phyloP scores from a whole-genome alignment of 2,888 invertebrate genomes.

The Eumerus sabulonum region DNA sequence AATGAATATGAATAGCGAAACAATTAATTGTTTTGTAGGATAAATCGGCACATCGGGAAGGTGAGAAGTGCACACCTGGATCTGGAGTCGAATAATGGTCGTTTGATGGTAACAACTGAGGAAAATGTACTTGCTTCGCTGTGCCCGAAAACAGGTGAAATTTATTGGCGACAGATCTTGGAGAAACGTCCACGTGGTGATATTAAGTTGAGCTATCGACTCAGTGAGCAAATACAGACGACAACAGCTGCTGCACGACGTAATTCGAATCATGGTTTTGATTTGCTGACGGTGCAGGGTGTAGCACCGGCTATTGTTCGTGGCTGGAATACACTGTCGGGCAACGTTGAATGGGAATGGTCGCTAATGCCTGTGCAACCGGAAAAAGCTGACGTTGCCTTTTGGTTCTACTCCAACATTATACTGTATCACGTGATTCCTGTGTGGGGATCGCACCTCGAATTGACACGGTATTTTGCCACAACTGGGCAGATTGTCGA shows the following conservation, averaged over 20 bases:
- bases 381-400: slow-evolving; percentile 79
- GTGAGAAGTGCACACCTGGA: slow-evolving; percentile 89
- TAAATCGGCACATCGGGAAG: slow-evolving; percentile 89
- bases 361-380: slow-evolving; percentile 79
- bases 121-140: slow-evolving; percentile 93
- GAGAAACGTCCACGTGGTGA: slow-evolving; percentile 83
- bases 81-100: slow-evolving; percentile 85
- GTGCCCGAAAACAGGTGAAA: slow-evolving; percentile 86
- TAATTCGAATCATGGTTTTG: slow-evolving; percentile 79
- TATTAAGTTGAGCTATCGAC: slow-evolving; percentile 80
- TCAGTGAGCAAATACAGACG: slow-evolving; percentile 23
- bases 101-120: slow-evolving; percentile 89
- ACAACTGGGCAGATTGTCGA: slow-evolving; percentile 81
- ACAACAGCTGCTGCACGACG: slow-evolving; percentile 75
- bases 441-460: slow-evolving; percentile 82
- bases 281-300: slow-evolving; percentile 88
- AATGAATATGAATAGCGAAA: slow-evolving; percentile 2
- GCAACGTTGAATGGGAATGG: slow-evolving; percentile 88
- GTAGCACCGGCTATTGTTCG: slow-evolving; percentile 85
- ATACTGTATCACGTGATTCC: slow-evolving; percentile 83
- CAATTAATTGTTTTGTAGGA: slow-evolving; percentile 81
- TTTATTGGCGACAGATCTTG: slow-evolving; percentile 88
- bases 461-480: slow-evolving; percentile 83
- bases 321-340: slow-evolving; percentile 88
- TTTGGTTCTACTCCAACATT: slow-evolving; percentile 82